Conservation (phyloP, 2,797 vertebrate genomes). For the Rhincodon typus region DNA sequence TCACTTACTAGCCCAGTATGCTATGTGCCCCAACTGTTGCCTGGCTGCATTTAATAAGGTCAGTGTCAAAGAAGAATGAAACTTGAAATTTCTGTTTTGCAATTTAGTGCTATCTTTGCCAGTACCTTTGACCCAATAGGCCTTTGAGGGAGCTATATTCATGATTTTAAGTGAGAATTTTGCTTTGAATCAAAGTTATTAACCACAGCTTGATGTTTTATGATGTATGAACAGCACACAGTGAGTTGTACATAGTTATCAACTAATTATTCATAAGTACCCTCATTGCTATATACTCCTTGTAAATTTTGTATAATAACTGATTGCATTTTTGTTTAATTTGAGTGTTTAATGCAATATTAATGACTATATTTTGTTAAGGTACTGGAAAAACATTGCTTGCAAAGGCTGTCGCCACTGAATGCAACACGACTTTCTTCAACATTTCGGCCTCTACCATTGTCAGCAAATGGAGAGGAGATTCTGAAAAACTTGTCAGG, state of each 20-base stretch:
- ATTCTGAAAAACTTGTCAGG: constrained; percentile 92
- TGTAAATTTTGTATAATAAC: background rate
- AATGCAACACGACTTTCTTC: constrained; percentile 92
- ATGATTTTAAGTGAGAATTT: background rate
- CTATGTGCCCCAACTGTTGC: background rate
- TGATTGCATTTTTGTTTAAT: background rate
- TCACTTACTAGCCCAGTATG: background rate
- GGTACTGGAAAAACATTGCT: constrained; percentile 95
- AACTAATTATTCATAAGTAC: background rate
- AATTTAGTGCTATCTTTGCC: no score
- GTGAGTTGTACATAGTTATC: background rate
- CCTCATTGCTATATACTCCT: background rate
- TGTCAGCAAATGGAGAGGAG: constrained; percentile 96
- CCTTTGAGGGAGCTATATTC: background rate
- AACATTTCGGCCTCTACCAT: constrained; percentile 96
- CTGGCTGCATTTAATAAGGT: background rate
- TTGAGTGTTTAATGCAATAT: background rate
- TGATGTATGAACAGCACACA: background rate
- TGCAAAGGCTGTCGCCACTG: constrained; percentile 92
- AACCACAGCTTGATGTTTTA: background rate
- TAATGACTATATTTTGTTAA: constrained; percentile 44
- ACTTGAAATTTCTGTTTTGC: background rate
- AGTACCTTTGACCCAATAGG: background rate
- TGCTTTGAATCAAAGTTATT: background rate
- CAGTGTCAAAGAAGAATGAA: background rate